A percentile compares a stretch with the other conserved stretches of the same genome.
Evolutionary conservation across 2,797 vertebrate species (phyloP).

Genomic region (Thripadectes ignobilis): DNA sequence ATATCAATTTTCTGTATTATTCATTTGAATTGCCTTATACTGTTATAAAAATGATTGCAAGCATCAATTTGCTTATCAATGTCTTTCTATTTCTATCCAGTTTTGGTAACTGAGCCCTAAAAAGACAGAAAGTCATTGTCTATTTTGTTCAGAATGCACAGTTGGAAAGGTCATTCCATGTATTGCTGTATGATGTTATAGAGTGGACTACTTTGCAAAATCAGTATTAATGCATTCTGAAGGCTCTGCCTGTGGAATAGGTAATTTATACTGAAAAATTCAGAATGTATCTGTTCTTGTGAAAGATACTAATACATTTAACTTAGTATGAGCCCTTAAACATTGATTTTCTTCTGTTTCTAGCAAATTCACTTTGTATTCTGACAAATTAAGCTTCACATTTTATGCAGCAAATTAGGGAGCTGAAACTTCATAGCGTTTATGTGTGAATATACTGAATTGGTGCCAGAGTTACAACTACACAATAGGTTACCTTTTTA

Average conservation of each 20-base stretch:
- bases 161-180: not conserved
- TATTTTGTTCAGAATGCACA: not conserved
- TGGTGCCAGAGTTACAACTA: not conserved
- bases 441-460: not conserved
- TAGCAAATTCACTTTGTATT: not conserved
- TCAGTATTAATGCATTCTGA: not conserved
- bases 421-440: not conserved
- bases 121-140: not conserved
- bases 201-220: not conserved
- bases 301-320: not conserved
- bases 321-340: not conserved
- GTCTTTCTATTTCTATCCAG: not conserved
- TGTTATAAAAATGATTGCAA: not conserved
- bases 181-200: not conserved
- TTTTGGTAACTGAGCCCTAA: not conserved
- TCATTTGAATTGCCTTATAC: not conserved
- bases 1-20: not conserved
- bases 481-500: not conserved
- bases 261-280: not conserved
- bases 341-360: not conserved
- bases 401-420: not conserved
- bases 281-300: not conserved
- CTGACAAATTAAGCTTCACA: not conserved
- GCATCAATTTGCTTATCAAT: not conserved
- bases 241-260: not conserved